Evolutionary conservation across 2,113 vertebrate species (phyloP).

Genomic region (Ceyx cyanopectus): DNA sequence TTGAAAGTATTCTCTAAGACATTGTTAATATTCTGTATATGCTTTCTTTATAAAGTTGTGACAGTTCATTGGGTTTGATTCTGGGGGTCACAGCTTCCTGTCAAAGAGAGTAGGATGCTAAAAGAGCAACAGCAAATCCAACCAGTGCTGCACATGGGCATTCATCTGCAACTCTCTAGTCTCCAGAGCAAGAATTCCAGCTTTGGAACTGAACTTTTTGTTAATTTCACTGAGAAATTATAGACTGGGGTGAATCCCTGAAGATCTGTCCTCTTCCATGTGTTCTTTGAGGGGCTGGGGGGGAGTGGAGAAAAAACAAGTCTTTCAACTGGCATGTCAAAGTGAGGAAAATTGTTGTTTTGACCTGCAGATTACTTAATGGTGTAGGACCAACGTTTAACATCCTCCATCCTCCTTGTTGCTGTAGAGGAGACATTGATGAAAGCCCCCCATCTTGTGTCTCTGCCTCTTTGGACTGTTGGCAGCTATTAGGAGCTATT

Average conservation of each 20-base stretch:
- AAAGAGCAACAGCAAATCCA: background rate
- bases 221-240: background rate
- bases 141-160: rapidly evolving
- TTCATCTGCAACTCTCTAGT: background rate
- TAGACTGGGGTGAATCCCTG: background rate
- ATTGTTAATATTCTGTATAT: background rate
- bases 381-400: background rate
- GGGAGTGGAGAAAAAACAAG: background rate
- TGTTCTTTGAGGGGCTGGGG: background rate
- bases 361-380: background rate
- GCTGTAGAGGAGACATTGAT: background rate
- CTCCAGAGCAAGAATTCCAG: background rate
- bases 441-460: background rate
- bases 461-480: background rate
- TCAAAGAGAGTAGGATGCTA: background rate
- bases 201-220: background rate
- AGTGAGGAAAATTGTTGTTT: background rate
- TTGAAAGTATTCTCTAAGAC: background rate
- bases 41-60: background rate
- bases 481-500: background rate
- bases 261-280: background rate
- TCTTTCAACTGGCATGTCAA: background rate
- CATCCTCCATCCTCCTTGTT: rapidly evolving
- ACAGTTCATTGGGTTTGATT: background rate
- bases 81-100: background rate